A percentile compares a stretch with the other conserved stretches of the same genome.
These are phyloP conservation scores for Cryptocephalus moraei DNA, from an alignment of 2,888 invertebrate species.

Conservation along the genomic window DNA sequence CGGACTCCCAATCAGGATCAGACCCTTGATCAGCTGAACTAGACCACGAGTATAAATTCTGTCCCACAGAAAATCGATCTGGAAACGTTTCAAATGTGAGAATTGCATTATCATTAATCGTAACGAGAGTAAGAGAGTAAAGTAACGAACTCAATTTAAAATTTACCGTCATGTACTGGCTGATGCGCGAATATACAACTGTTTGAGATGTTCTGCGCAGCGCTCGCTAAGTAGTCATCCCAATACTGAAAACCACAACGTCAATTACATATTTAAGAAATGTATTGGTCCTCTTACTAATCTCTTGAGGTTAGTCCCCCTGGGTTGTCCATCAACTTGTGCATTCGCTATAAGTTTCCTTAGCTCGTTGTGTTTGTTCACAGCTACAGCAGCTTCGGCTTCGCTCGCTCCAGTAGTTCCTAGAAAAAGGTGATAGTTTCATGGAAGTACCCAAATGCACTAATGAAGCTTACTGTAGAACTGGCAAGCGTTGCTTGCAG, in stretches of 20 bases:
- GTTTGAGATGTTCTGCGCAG: slow-evolving; percentile 1
- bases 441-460: too few relatives aligned
- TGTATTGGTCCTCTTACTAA: slow-evolving; percentile 14
- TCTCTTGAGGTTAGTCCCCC: slow-evolving; percentile 15
- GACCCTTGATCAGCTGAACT: slow-evolving; percentile 6
- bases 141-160: slow-evolving; percentile 6
- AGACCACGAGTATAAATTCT: slow-evolving; percentile 14
- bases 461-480: too few relatives aligned
- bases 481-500: too few relatives aligned
- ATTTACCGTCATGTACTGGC: not conserved
- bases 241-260: slow-evolving; percentile 3
- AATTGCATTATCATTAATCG: too few relatives aligned
- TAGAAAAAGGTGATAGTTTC: too few relatives aligned
- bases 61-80: slow-evolving; percentile 20
- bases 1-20: slow-evolving; percentile 8
- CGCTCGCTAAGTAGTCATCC: not conserved
- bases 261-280: too few relatives aligned
- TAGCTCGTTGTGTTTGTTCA: slow-evolving; percentile 16
- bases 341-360: slow-evolving; percentile 13
- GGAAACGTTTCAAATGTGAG: slow-evolving; percentile 1
- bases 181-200: slow-evolving; percentile 1
- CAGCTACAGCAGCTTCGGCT: not conserved
- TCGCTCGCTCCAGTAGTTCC: too few relatives aligned
- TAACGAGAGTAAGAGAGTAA: too few relatives aligned
- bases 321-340: slow-evolving; percentile 14